phyloP scores from a whole-genome alignment of 2,113 vertebrate species.

The Petroica traversi region DNA sequence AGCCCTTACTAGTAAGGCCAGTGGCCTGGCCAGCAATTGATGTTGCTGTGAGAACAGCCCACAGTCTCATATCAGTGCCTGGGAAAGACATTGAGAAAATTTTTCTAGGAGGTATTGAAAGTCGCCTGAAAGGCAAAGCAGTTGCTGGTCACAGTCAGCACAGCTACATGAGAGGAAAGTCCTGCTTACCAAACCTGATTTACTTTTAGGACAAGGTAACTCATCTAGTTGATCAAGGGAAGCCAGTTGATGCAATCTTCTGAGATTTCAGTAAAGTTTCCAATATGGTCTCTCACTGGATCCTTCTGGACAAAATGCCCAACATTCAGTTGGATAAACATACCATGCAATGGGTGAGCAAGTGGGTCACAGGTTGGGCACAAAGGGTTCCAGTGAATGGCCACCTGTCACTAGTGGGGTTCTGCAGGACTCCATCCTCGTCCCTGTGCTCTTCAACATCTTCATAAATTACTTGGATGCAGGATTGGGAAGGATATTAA shows the following conservation, averaged over 20 bases:
- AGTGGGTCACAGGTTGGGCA: fast-evolving
- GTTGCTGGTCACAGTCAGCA: neutral
- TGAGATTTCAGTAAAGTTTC: neutral
- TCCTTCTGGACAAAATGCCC: neutral
- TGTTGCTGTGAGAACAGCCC: neutral
- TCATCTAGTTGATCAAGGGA: neutral
- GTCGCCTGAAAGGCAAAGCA: fast-evolving
- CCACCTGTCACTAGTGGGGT: fast-evolving
- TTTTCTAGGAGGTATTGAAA: neutral
- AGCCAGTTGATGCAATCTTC: neutral
- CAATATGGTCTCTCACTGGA: neutral
- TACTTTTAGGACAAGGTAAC: neutral
- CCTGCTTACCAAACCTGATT: neutral
- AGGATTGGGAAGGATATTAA: neutral
- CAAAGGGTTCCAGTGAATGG: neutral
- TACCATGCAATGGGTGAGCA: neutral
- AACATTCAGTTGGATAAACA: neutral
- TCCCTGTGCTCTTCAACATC: neutral
- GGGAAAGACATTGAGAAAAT: neutral
- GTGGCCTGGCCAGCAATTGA: neutral
- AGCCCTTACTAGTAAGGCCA: fast-evolving
- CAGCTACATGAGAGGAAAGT: neutral
- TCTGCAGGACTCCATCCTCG: fast-evolving
- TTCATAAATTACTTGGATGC: no score
- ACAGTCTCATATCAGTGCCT: neutral